These are phyloP conservation scores for Drosophila erecta DNA, from an alignment of 1,140 invertebrate species.

Conservation along the genomic window DNA sequence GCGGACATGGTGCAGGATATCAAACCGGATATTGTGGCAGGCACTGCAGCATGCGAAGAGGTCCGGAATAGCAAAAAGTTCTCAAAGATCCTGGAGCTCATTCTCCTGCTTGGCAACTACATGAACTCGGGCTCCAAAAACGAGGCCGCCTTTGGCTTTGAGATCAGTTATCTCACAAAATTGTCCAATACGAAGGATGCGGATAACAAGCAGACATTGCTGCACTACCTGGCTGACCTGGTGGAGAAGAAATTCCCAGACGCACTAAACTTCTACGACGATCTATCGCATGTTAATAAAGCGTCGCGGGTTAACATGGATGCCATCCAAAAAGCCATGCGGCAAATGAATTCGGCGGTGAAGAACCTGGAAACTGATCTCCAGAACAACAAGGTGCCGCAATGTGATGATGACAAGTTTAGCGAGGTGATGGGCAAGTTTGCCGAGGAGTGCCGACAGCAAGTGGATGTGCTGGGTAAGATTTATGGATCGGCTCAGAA, in stretches of 20 bases:
- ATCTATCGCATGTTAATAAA: conserved; percentile 93
- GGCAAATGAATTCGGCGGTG: conserved; percentile 94
- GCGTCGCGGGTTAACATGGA: conserved; percentile 94
- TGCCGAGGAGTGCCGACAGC: conserved; percentile 91
- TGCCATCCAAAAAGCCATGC: conserved; percentile 92
- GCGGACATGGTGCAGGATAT: conserved; percentile 94
- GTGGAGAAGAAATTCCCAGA: conserved; percentile 96
- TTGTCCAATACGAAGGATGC: conserved; percentile 96
- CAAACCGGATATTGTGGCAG: conserved; percentile 97
- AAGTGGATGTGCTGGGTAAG: conserved; percentile 92
- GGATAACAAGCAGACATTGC: conserved; percentile 95
- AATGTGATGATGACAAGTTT: conserved; percentile 93
- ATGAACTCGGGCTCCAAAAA: conserved; percentile 98
- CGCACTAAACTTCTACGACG: conserved; percentile 92
- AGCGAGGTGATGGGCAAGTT: conserved; percentile 93
- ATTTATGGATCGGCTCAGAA: background rate
- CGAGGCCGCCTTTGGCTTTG: conserved; percentile 97
- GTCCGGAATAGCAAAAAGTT: conserved; percentile 96
- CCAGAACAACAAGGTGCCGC: conserved; percentile 91
- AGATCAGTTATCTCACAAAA: conserved; percentile 98
- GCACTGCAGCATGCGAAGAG: conserved; percentile 97
- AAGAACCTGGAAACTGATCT: conserved; percentile 95
- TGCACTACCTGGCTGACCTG: conserved; percentile 96
- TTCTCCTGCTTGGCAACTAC: conserved; percentile 96
- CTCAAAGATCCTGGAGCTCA: conserved; percentile 94